Evolutionary conservation across 2,797 vertebrate species (phyloP), one percentile per base, ranked within the genome.

Genomic region (Sternotherus odoratus): DNA sequence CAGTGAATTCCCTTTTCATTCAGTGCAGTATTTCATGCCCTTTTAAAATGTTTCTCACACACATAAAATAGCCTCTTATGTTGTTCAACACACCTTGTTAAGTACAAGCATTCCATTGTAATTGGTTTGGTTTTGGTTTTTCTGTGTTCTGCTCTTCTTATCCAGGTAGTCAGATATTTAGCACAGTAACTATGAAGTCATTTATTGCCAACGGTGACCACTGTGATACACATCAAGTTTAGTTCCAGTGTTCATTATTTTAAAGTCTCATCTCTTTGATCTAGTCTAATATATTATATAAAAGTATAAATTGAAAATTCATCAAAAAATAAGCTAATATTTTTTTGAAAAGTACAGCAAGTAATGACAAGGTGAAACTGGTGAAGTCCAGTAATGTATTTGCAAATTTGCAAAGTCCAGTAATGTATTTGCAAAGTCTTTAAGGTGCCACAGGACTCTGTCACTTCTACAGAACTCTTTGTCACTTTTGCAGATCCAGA

Each of bases 201-300:
- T 43, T 43, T 78, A 36, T 1, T 84, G 21, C 12, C 0, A 0
- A 74, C 78, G 0, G 0, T 30, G 60, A 46, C 46, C 4, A 51
- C 2, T 4, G 33, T n/a, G 33, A 63, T 17, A 63, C 4, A 63
- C 60, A 63, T 53, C 82, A 54, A 11, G 26, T 86, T 83, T 83
- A 82, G 53, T 54, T 83, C 21, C 21, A 43, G 30, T 19, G 2
- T 86, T 66, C 8, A 50, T 43, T 80, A 48, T 81, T 84, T 87
- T 60, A 39, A 43, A 60, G 43, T 63, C 15, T 54, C 46, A 43
- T 46, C 26, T 86, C 89, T 48, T 83, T 23, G 81, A 82, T 12
- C 30, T 7, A 77, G 43, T 30, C n/a, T 50, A 74, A 12, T 36
- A 2, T 33, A 43, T 30, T 13, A 1, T 36, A 96, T 80, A 89